Conservation (phyloP, 2,888 invertebrate species). For the Cistogaster globosa region DNA sequence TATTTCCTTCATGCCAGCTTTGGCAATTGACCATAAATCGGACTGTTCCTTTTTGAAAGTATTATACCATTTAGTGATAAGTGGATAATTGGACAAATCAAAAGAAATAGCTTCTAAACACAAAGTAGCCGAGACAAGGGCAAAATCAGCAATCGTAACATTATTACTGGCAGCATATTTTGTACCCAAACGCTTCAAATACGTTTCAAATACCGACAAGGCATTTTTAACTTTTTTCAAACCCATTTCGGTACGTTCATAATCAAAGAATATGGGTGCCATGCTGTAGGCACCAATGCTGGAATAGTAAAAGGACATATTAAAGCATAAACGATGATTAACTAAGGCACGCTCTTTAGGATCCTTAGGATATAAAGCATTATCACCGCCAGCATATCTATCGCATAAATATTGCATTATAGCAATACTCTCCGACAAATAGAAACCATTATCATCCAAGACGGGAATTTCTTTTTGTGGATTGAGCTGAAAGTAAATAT, state of each 20-base stretch:
- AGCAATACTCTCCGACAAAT: conserved; percentile 89
- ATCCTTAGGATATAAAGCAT: conserved; percentile 88
- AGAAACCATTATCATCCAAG: conserved; percentile 91
- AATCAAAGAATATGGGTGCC: conserved; percentile 91
- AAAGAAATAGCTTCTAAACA: conserved; percentile 89
- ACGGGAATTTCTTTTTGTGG: conserved; percentile 91
- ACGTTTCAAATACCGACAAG: conserved; percentile 87
- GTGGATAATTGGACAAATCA: conserved; percentile 86
- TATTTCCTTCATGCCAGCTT: conserved; percentile 88
- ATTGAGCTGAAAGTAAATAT: conserved; percentile 85
- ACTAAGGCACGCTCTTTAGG: conserved; percentile 88
- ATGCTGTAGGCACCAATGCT: conserved; percentile 85
- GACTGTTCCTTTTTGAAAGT: conserved; percentile 88
- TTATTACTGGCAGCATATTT: conserved; percentile 87
- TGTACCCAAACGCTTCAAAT: conserved; percentile 85
- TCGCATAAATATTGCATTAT: conserved; percentile 89
- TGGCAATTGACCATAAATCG: conserved; percentile 88
- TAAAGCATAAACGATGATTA: conserved; percentile 91
- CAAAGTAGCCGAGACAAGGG: conserved; percentile 88
- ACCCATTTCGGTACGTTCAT: conserved; percentile 87
- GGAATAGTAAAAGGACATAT: conserved; percentile 89
- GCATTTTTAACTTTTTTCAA: conserved; percentile 88
- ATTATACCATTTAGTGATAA: conserved; percentile 87
- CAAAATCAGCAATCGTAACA: conserved; percentile 90
- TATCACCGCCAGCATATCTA: conserved; percentile 87